phyloP scores from a whole-genome alignment of 2,888 invertebrate species.

The Drosophila cognata region DNA sequence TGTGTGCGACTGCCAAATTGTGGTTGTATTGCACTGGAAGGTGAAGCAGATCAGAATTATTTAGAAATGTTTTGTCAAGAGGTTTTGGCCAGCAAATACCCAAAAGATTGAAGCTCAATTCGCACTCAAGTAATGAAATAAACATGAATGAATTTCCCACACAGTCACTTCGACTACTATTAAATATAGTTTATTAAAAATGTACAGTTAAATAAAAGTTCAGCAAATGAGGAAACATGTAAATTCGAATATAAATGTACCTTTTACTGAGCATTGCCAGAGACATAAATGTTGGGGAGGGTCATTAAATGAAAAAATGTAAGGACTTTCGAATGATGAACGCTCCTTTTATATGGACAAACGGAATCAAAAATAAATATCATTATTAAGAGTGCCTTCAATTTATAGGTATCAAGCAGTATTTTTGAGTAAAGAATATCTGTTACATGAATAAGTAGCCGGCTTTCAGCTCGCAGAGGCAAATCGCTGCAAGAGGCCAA shows the following conservation, averaged over 20 bases:
- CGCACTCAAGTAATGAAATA: neutral
- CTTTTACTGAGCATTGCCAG: neutral
- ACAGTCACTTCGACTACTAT: neutral
- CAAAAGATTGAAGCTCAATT: neutral
- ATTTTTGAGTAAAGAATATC: neutral
- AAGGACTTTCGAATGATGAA: neutral
- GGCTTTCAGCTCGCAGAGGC: neutral
- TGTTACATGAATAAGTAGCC: neutral
- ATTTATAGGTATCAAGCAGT: neutral
- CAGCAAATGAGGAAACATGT: neutral
- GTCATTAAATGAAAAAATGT: neutral
- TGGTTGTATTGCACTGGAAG: slow-evolving; percentile 48
- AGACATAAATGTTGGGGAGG: neutral
- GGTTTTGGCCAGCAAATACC: neutral
- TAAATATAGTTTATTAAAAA: neutral
- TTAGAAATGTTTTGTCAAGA: neutral
- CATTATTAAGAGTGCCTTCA: neutral
- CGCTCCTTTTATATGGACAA: neutral
- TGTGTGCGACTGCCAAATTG: slow-evolving; percentile 56
- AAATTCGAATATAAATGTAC: neutral
- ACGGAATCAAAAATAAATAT: neutral
- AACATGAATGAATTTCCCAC: neutral
- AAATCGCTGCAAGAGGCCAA: neutral
- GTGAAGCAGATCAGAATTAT: slow-evolving; percentile 26
- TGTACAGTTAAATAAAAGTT: neutral